Base-by-base conservation (phyloP, 2,888 invertebrate species). In the Tetanocera ferruginea region DNA sequence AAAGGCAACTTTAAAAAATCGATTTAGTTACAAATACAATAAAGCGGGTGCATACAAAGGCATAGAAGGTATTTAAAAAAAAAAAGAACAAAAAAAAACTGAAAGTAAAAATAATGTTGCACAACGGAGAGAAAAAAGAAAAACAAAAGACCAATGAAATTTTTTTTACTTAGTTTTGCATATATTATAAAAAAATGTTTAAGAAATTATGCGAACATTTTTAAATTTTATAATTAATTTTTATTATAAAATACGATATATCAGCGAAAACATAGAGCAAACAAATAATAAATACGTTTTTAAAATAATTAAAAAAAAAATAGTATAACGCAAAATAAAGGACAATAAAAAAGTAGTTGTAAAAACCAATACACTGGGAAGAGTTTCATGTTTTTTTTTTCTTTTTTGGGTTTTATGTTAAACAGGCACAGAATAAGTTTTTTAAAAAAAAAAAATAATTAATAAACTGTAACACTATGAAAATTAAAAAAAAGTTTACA, bases 1-100 rank as follows among this genome's bases (percentile, higher is more conserved):
- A 73, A 75, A 75, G 75, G 75, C 75, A 75, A 75, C 75, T 67
- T 75, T 55, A 75, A 75, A 75, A 75, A 75, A 75, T 75, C 75
- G 75, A 34, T 75, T 75, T 51, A 64, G 67, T 75, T 75, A 75
- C 67, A 66, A 75, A 75, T 75, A 37, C 17, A 73, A 66, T 67
- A 55, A 75, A 75, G 75, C 75, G 75, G 37, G 19, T 25, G 37
- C 66, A 55, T 67, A 72, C 34, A 28, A 67, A 67, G 67, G 43
- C 67, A n/a, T 31, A 34, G 17, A 34, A 62, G 28, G 19, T 57
- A 8, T 49, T 60, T 17, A 60, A 43, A 49, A n/a, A 55, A 5
- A 19, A 14, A 14, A 25, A 14, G 55, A 52, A 51, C 31, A 51
- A 31, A 19, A 28, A 75, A 52, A 75, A 60, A 43, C 14, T 28